Conservation (phyloP, 2,797 vertebrate species). For the Mormyrops boulengeri region DNA sequence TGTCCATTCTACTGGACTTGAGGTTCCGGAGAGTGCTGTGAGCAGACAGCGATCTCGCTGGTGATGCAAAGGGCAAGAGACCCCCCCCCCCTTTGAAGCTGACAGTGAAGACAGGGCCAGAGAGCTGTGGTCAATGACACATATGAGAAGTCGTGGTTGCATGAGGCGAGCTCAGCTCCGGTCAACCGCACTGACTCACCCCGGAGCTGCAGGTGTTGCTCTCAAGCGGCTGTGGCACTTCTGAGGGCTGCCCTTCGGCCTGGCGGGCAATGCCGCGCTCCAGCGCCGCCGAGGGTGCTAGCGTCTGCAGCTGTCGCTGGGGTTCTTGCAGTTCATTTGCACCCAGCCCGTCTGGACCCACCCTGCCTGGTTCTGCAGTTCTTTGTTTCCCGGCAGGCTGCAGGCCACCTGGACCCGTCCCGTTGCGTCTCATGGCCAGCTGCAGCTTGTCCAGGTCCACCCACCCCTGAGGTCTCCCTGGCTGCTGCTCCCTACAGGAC, state of each 20-base stretch:
- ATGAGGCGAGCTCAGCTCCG: not conserved
- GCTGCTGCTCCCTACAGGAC: constrained; percentile 61
- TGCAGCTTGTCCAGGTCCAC: constrained; percentile 63
- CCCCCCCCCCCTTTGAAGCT: constrained; percentile 8
- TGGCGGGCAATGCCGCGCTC: not conserved
- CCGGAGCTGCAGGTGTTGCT: not conserved
- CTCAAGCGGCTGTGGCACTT: constrained; percentile 4
- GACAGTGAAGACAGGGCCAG: not conserved
- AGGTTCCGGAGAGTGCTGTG: not conserved
- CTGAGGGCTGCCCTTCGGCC: not conserved
- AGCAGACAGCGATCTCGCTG: not conserved
- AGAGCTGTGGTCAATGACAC: constrained; percentile 1
- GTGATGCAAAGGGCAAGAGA: not conserved
- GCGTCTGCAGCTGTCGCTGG: constrained; percentile 50
- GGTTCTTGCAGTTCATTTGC: constrained; percentile 37
- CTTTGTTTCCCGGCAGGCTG: constrained; percentile 43
- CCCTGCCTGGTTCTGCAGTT: constrained; percentile 60
- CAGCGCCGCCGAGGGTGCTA: constrained; percentile 36
- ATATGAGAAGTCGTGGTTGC: not conserved
- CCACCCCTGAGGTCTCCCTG: constrained; percentile 43
- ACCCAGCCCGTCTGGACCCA: constrained; percentile 50
- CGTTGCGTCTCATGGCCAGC: constrained; percentile 46
- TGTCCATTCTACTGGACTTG: not conserved
- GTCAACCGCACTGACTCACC: not conserved
- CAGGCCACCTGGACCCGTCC: constrained; percentile 48